Conservation (phyloP, 2,888 invertebrate genomes). For the Aquatica leii region DNA sequence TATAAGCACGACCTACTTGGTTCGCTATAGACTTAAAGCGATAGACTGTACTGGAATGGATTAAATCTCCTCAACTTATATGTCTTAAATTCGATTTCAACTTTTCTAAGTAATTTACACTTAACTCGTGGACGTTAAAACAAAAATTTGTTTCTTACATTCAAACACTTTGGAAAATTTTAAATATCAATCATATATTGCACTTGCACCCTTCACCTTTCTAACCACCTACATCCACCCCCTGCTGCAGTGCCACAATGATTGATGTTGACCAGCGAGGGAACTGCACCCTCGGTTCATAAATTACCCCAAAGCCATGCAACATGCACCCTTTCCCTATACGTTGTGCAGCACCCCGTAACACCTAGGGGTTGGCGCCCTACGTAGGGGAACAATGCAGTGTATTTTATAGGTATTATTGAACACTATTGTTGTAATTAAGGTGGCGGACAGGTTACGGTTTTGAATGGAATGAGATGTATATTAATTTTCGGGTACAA, state of each 20-base stretch:
- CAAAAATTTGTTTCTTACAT: too few species aligned
- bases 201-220: conserved; percentile 43
- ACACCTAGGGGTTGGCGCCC: conserved; percentile 32
- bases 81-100: conserved; percentile 52
- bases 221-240: conserved; percentile 46
- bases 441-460: conserved; percentile 31
- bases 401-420: conserved; percentile 37
- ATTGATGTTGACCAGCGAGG: conserved; percentile 60
- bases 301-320: conserved; percentile 53
- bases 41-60: conserved; percentile 55
- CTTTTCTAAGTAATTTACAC: conserved; percentile 2
- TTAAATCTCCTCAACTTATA: conserved; percentile 56
- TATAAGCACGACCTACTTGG: conserved; percentile 38
- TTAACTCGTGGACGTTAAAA: conserved; percentile 3
- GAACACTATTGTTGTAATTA: conserved; percentile 38
- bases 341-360: conserved; percentile 30
- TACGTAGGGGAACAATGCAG: conserved; percentile 28
- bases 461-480: conserved; percentile 25
- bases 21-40: conserved; percentile 54
- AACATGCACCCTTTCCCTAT: conserved; percentile 57
- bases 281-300: conserved; percentile 59
- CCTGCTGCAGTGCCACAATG: conserved; percentile 57
- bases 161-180: too few species aligned
- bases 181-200: conserved; percentile 35
- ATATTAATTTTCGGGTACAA: conserved; percentile 26